These are phyloP conservation scores for Pachypeltis micranthus DNA, from an alignment of 1,140 invertebrate genomes.

Conservation along the genomic window DNA sequence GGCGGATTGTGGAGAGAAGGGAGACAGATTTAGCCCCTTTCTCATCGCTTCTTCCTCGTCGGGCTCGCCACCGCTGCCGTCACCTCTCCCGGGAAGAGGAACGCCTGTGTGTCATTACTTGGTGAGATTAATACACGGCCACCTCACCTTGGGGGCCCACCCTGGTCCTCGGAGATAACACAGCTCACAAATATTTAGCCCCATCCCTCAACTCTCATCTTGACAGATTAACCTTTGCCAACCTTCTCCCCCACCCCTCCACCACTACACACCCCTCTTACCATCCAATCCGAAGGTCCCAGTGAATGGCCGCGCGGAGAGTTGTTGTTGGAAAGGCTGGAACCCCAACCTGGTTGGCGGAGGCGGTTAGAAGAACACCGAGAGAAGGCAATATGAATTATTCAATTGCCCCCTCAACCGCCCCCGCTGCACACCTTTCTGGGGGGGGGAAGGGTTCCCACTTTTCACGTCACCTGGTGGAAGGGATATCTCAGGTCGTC, in stretches of 20 bases:
- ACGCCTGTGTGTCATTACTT: not conserved
- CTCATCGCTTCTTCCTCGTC: not conserved
- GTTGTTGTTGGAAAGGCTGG: not conserved
- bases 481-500: not conserved
- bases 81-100: not conserved
- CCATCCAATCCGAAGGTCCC: too few species aligned
- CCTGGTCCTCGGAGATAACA: not conserved
- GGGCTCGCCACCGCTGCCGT: conserved; percentile 6
- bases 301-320: not conserved
- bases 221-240: not conserved
- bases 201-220: conserved; percentile 4
- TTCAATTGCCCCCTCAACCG: conserved; percentile 7
- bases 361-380: not conserved
- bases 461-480: too few species aligned
- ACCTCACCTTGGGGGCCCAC: not conserved
- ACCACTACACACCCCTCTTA: too few species aligned
- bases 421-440: too few species aligned
- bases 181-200: conserved; percentile 5
- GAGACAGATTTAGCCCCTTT: too few species aligned
- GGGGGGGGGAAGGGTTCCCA: too few species aligned
- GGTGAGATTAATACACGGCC: not conserved
- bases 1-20: too few species aligned
- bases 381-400: not conserved
- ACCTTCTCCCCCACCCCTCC: not conserved
- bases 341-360: not conserved